A percentile compares a stretch with the other conserved stretches of the same genome.
These are phyloP conservation scores for Raja brachyura DNA, from an alignment of 2,113 vertebrate genomes.

Conservation along the genomic window DNA sequence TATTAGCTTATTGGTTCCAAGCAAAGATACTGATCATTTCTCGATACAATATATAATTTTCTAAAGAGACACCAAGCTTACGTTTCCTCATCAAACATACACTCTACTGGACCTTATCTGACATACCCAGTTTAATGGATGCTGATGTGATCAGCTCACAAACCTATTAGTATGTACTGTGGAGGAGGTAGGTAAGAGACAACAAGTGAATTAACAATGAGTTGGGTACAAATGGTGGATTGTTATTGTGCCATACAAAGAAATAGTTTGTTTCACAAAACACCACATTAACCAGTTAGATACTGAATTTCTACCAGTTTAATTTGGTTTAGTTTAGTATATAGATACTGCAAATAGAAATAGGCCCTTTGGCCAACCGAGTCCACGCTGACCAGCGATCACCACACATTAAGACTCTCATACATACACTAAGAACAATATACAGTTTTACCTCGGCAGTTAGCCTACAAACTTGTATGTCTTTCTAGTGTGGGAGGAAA, in stretches of 20 bases:
- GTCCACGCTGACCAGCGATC: no score
- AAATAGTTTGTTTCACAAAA: background rate
- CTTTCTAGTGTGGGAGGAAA: no score
- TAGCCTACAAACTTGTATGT: no score
- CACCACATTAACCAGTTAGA: background rate
- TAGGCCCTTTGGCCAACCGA: no score
- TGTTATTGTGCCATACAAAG: slow-evolving; percentile 17
- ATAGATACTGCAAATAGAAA: no score
- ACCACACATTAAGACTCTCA: no score
- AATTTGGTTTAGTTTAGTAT: no score
- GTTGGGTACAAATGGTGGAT: background rate
- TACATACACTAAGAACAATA: no score
- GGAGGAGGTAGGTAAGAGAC: background rate
- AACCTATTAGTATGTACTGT: background rate
- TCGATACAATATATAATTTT: background rate
- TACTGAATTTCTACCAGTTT: background rate
- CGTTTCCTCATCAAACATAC: background rate
- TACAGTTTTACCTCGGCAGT: no score
- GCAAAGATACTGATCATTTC: background rate
- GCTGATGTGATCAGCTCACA: background rate
- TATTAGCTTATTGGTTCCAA: background rate
- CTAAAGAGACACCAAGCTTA: background rate
- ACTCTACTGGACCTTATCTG: background rate
- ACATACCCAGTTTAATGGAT: background rate
- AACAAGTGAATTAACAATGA: slow-evolving; percentile 10